A percentile compares a stretch with the other conserved stretches of the same genome.
Conservation (phyloP, 2,888 invertebrate genomes). For the Hemaris fuciformis region DNA sequence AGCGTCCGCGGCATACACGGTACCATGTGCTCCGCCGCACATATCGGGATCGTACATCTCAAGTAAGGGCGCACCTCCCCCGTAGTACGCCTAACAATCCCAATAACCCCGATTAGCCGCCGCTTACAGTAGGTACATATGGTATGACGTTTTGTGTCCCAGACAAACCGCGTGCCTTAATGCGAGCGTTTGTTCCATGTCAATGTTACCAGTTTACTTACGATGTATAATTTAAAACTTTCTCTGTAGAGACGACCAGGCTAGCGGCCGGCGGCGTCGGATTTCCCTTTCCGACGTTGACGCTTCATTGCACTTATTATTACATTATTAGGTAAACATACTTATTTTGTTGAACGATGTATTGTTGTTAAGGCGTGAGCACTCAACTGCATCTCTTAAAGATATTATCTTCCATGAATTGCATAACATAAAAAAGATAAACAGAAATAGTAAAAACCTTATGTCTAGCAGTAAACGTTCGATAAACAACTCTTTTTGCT, state of each 20-base stretch:
- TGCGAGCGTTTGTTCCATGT: slow-evolving; percentile 17
- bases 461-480: too few species aligned
- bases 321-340: slow-evolving; percentile 31
- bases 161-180: neutral
- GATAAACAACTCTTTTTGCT: too few species aligned
- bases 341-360: slow-evolving; percentile 18
- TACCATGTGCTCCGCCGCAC: too few species aligned
- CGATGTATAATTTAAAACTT: slow-evolving; percentile 77
- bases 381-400: neutral
- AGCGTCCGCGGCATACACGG: too few species aligned
- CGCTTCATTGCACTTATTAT: slow-evolving; percentile 54
- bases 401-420: too few species aligned
- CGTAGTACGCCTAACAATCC: too few species aligned
- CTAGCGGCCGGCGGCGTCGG: slow-evolving; percentile 45
- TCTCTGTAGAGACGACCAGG: slow-evolving; percentile 60
- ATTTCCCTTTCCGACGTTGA: slow-evolving; percentile 64
- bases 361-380: neutral
- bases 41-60: too few species aligned
- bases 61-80: too few species aligned
- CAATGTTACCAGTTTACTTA: slow-evolving; percentile 67
- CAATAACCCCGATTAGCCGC: too few species aligned
- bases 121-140: too few species aligned
- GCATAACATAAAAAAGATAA: too few species aligned
- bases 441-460: too few species aligned
- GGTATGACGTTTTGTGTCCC: neutral